Evolutionary conservation across 1,140 invertebrate genomes (phyloP).

Genomic region (Cepaea nemoralis): DNA sequence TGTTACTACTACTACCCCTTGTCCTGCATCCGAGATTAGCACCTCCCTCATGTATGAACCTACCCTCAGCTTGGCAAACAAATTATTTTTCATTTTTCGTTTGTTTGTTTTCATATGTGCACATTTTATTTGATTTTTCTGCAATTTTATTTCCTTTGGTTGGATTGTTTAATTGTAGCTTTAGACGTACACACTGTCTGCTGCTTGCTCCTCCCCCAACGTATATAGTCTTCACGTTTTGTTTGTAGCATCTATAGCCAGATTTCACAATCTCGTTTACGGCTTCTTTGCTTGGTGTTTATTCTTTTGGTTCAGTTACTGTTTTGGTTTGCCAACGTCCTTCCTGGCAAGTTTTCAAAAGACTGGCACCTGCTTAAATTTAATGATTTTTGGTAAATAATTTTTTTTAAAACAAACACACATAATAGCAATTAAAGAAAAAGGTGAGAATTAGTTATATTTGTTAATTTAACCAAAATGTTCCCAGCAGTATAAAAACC

Average conservation of each 20-base stretch:
- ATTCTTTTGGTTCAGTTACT: neutral
- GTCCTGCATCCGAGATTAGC: neutral
- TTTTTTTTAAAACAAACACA: no score
- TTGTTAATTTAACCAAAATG: no score
- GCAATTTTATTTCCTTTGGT: slow-evolving; percentile 10
- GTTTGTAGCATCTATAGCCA: neutral
- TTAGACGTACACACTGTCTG: neutral
- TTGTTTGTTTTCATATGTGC: neutral
- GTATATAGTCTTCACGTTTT: neutral
- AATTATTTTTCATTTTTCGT: neutral
- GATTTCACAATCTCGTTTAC: neutral
- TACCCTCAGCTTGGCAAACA: slow-evolving; percentile 7
- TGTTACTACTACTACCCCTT: neutral
- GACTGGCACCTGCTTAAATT: neutral
- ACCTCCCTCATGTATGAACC: slow-evolving; percentile 23
- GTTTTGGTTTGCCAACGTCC: neutral
- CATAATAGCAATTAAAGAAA: no score
- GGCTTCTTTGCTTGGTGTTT: neutral
- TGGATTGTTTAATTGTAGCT: neutral
- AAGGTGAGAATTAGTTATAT: no score
- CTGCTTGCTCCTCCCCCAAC: neutral
- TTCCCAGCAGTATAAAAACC: no score
- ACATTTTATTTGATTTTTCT: slow-evolving; percentile 12
- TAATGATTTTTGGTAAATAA: no score
- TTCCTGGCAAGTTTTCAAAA: neutral